Conservation (phyloP, 2,113 vertebrate species). For the Poecile atricapillus region DNA sequence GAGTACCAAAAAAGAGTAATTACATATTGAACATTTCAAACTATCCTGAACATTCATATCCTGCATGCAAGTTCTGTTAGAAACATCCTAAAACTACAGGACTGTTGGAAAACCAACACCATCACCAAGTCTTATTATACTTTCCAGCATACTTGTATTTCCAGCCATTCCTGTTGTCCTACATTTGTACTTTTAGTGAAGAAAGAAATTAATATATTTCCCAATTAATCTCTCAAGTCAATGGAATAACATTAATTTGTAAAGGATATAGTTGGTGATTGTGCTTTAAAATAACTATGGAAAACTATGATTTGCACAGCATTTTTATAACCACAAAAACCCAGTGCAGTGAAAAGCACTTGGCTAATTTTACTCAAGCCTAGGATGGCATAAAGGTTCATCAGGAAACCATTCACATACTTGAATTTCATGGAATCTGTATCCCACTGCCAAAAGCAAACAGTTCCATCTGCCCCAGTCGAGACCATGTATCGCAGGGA, state of each 20-base stretch:
- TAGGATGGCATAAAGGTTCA: background rate
- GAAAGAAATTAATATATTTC: background rate
- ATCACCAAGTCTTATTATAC: background rate
- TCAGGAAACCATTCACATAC: constrained; percentile 67
- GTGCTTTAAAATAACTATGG: background rate
- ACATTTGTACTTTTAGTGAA: background rate
- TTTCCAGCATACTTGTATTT: background rate
- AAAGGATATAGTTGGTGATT: background rate
- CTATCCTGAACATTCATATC: background rate
- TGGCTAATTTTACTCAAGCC: background rate
- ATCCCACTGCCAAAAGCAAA: constrained; percentile 98
- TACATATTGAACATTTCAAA: background rate
- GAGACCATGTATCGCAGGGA: constrained; percentile 93
- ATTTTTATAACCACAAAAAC: background rate
- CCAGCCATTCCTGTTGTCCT: background rate
- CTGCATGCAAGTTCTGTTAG: background rate
- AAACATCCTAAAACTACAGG: background rate
- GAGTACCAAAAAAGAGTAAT: background rate
- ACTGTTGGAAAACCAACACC: background rate
- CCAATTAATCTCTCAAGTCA: background rate
- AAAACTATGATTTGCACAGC: background rate
- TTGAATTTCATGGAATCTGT: constrained; percentile 87
- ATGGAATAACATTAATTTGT: background rate
- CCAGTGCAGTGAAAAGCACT: background rate
- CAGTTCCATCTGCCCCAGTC: constrained; percentile 94